Evolutionary conservation across 2,113 vertebrate species (phyloP).

Genomic region (Prunella himalayana): DNA sequence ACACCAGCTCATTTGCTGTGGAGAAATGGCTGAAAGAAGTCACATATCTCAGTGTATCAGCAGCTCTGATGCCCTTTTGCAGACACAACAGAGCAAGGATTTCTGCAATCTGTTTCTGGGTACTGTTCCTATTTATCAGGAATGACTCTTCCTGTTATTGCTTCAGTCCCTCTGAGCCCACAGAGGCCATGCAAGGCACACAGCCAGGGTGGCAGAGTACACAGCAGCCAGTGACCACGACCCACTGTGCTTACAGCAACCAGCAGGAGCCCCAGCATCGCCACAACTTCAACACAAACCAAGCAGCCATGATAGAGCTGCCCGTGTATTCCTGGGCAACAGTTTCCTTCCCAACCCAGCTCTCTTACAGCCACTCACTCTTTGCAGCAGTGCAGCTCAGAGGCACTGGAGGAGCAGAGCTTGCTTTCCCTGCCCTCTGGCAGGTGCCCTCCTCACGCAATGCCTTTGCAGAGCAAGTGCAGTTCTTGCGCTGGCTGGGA

Average conservation of each 20-base stretch:
- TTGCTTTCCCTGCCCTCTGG: neutral
- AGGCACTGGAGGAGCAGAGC: neutral
- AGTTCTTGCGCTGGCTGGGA: fast-evolving
- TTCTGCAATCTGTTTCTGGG: neutral
- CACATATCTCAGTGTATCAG: neutral
- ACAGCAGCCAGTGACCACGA: neutral
- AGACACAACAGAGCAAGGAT: neutral
- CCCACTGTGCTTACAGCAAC: fast-evolving
- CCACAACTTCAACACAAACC: neutral
- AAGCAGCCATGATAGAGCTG: neutral
- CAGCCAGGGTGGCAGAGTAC: neutral
- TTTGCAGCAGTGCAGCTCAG: neutral
- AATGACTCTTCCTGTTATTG: neutral
- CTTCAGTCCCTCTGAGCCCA: neutral
- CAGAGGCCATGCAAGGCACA: neutral
- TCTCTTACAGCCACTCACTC: neutral
- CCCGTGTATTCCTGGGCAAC: fast-evolving
- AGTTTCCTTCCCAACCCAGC: neutral
- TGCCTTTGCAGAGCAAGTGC: neutral
- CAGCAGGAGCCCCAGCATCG: neutral
- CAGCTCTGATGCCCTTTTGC: neutral
- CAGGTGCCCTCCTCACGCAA: fast-evolving
- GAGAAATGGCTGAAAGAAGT: neutral
- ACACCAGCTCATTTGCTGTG: neutral
- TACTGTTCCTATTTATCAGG: neutral